Conservation (phyloP, 2,888 invertebrate species). For the Thysanoteuthis rhombus region DNA sequence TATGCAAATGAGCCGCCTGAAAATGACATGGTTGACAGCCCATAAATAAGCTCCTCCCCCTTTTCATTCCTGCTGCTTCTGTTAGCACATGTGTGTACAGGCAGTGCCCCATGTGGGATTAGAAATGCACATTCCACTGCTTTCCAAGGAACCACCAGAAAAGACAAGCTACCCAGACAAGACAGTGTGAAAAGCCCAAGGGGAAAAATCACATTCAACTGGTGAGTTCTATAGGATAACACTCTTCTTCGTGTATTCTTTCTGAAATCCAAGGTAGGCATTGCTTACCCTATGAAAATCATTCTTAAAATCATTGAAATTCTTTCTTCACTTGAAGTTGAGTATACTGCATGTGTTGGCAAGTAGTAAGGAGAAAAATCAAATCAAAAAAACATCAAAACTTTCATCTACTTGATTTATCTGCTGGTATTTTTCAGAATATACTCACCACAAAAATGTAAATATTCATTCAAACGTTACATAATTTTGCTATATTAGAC, state of each 20-base stretch:
- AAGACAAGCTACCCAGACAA: background rate
- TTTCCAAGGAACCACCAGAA: background rate
- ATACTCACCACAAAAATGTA: no score
- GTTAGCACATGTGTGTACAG: background rate
- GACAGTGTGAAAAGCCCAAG: background rate
- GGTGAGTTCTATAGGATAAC: background rate
- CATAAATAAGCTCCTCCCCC: background rate
- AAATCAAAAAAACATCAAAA: background rate
- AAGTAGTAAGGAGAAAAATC: background rate
- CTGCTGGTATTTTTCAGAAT: no score
- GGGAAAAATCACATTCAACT: background rate
- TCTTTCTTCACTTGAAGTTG: background rate
- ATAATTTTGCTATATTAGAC: no score
- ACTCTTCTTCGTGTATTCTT: background rate
- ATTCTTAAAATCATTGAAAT: background rate
- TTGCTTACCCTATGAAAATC: background rate
- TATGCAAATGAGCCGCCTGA: background rate
- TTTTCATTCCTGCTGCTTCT: background rate
- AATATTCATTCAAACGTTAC: no score
- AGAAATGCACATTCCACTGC: background rate
- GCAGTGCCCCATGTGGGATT: slow-evolving; percentile 12
- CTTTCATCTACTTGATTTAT: background rate
- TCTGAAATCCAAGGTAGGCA: background rate
- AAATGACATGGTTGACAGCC: background rate
- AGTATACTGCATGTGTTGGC: background rate